These are phyloP conservation scores for Enteromius fasciolatus DNA, from an alignment of 2,797 vertebrate genomes.

Conservation along the genomic window DNA sequence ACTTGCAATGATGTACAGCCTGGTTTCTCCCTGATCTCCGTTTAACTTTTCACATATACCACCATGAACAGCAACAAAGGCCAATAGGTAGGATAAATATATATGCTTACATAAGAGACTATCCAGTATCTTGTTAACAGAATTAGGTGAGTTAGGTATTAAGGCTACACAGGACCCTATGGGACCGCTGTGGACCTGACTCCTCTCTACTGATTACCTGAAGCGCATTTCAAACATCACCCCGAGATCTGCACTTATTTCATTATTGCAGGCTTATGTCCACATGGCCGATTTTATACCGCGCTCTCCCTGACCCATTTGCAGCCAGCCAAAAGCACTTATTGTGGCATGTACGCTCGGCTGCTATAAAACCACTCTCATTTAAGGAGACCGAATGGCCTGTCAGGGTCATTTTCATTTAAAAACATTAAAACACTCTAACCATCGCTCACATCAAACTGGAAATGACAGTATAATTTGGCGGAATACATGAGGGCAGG, in stretches of 20 bases:
- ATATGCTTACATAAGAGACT: conserved; percentile 26
- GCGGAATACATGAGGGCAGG: conserved; percentile 30
- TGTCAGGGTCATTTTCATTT: conserved; percentile 38
- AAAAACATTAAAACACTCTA: conserved; percentile 40
- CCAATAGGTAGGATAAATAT: conserved; percentile 20
- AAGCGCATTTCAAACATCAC: neutral
- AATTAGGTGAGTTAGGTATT: conserved; percentile 44
- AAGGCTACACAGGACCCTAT: conserved; percentile 10
- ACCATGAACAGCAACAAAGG: neutral
- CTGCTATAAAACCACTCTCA: conserved; percentile 27
- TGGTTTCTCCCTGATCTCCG: neutral
- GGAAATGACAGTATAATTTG: conserved; percentile 44
- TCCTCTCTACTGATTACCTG: neutral
- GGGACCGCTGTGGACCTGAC: neutral
- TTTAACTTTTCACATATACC: neutral
- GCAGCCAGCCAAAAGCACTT: conserved; percentile 19
- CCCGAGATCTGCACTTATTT: conserved; percentile 22
- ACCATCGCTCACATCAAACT: conserved; percentile 25
- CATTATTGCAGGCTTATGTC: conserved; percentile 29
- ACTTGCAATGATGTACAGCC: neutral
- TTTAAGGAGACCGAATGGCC: conserved; percentile 25
- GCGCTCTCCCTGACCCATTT: neutral
- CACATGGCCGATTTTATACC: conserved; percentile 1
- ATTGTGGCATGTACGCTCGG: neutral
- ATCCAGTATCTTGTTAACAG: conserved; percentile 40